phyloP scores from a whole-genome alignment of 1,140 invertebrate genomes.

The Vollenhovia emeryi region DNA sequence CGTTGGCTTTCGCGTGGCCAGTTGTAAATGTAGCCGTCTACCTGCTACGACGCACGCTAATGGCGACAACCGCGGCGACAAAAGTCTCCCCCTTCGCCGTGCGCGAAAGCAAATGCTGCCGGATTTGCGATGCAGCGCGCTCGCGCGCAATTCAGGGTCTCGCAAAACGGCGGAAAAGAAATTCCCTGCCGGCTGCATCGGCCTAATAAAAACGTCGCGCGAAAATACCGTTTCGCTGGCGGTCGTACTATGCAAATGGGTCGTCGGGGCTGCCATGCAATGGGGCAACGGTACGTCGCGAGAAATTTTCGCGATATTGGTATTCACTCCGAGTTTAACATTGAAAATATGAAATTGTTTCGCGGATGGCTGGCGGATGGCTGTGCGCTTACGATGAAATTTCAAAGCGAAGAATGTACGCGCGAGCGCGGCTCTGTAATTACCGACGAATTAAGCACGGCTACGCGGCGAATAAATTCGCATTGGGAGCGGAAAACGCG shows the following conservation, averaged over 20 bases:
- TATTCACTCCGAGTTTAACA: constrained; percentile 37
- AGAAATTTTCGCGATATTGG: constrained; percentile 61
- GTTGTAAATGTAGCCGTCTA: constrained; percentile 59
- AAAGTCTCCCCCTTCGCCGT: constrained; percentile 49
- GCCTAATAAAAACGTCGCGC: constrained; percentile 58
- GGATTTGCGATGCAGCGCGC: background rate
- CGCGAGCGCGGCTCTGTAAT: constrained; percentile 33
- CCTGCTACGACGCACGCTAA: constrained; percentile 46
- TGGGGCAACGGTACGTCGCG: constrained; percentile 19
- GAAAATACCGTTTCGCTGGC: constrained; percentile 17
- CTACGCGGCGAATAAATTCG: constrained; percentile 59
- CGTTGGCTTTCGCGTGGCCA: constrained; percentile 38
- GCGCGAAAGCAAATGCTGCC: background rate
- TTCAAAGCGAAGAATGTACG: constrained; percentile 56
- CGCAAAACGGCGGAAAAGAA: constrained; percentile 45
- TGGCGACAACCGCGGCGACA: constrained; percentile 47
- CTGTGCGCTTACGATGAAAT: constrained; percentile 29
- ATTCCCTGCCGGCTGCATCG: constrained; percentile 30
- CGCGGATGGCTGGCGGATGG: constrained; percentile 8
- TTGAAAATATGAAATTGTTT: constrained; percentile 49
- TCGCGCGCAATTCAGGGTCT: constrained; percentile 30
- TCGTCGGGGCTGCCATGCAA: background rate
- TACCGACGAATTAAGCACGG: constrained; percentile 54
- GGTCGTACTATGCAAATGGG: constrained; percentile 52
- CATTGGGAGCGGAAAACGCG: constrained; percentile 44